A percentile compares a stretch with the other conserved stretches of the same genome.
These are phyloP conservation scores for Argya squamiceps DNA, from an alignment of 2,797 vertebrate species.

Conservation along the genomic window DNA sequence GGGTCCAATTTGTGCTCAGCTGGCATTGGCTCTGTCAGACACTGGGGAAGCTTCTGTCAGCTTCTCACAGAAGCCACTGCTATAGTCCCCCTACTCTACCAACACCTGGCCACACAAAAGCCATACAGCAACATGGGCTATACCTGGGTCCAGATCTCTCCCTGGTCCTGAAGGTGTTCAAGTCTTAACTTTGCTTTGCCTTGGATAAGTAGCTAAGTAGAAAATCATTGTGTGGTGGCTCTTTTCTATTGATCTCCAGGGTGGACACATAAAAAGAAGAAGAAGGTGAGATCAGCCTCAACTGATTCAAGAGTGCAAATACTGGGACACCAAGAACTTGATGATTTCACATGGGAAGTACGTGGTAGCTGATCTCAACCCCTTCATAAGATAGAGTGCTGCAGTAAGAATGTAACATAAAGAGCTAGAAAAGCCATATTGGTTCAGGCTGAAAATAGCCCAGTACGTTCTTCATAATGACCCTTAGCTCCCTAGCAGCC, in stretches of 20 bases:
- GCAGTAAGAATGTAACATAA: background rate
- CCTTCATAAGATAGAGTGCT: background rate
- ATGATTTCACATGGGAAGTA: background rate
- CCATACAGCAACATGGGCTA: background rate
- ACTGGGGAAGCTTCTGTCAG: background rate
- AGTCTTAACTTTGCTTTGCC: background rate
- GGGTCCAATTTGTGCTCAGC: background rate
- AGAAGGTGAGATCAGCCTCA: background rate
- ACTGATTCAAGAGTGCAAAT: rapidly evolving
- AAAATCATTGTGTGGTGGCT: background rate
- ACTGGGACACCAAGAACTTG: background rate
- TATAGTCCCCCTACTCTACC: background rate
- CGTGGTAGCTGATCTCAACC: background rate
- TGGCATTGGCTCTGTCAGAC: background rate
- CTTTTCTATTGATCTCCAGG: background rate
- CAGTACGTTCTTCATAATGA: background rate
- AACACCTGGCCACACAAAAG: background rate
- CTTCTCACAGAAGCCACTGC: background rate
- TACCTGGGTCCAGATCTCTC: background rate
- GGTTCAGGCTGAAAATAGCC: background rate
- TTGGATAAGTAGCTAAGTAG: background rate
- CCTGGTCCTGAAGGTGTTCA: background rate
- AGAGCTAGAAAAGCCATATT: background rate
- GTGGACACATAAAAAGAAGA: background rate
- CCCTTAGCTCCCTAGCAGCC: background rate